phyloP scores from a whole-genome alignment of 2,797 vertebrate species.

The Ambastaia sidthimunki region DNA sequence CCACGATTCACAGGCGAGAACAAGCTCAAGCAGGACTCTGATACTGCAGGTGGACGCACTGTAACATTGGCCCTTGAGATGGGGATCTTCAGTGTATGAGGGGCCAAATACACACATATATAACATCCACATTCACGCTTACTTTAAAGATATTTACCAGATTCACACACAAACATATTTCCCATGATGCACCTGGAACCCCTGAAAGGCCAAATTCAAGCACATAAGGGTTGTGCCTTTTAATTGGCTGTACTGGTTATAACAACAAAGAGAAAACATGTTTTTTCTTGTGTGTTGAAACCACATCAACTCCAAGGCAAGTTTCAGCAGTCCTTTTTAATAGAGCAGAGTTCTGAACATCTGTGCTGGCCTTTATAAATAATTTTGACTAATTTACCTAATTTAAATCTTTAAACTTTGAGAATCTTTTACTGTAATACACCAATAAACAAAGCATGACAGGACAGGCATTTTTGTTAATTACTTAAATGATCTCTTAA shows the following conservation, averaged over 20 bases:
- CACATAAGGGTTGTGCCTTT: conserved; percentile 25
- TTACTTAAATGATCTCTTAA: neutral
- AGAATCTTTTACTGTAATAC: neutral
- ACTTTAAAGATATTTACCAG: neutral
- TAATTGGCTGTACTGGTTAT: conserved; percentile 19
- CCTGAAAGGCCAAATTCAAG: conserved; percentile 28
- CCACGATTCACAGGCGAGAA: conserved; percentile 56
- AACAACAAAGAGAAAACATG: conserved; percentile 29
- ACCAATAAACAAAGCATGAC: neutral
- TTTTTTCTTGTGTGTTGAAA: conserved; percentile 18
- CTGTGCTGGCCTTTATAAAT: neutral
- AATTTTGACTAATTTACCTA: neutral
- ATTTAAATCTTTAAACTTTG: neutral
- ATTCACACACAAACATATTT: conserved; percentile 7
- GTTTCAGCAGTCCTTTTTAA: conserved; percentile 8
- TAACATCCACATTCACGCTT: conserved; percentile 19
- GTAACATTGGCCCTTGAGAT: conserved; percentile 41
- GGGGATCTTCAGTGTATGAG: conserved; percentile 20
- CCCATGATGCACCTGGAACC: neutral
- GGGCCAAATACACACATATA: conserved; percentile 12
- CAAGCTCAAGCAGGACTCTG: conserved; percentile 47
- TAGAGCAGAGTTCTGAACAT: conserved; percentile 12
- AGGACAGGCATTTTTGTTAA: neutral
- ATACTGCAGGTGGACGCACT: conserved; percentile 46
- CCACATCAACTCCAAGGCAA: conserved; percentile 4